phyloP scores from a whole-genome alignment of 2,797 vertebrate species.

The Spea hammondii region DNA sequence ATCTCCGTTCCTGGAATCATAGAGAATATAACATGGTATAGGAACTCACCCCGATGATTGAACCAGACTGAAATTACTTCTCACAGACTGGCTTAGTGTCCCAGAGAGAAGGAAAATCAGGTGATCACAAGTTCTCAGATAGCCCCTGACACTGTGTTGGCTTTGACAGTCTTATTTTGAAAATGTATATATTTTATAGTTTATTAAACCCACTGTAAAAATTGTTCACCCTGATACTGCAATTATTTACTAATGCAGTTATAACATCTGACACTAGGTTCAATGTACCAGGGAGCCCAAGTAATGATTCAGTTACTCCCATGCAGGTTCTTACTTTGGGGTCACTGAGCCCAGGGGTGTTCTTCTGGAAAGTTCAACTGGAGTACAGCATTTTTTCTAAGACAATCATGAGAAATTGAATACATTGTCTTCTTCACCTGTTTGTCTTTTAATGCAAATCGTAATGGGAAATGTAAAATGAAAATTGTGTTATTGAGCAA shows the following conservation, averaged over 20 bases:
- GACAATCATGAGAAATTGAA: constrained; percentile 45
- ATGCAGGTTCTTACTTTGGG: constrained; percentile 50
- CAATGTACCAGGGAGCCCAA: constrained; percentile 42
- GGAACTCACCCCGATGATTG: constrained; percentile 41
- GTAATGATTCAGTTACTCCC: constrained; percentile 43
- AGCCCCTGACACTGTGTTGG: constrained; percentile 16
- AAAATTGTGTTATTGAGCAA: too few species aligned
- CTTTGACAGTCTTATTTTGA: constrained; percentile 22
- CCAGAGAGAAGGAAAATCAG: constrained; percentile 38
- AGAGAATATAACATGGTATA: constrained; percentile 24
- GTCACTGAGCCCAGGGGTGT: constrained; percentile 50
- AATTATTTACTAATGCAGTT: constrained; percentile 46
- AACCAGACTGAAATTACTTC: constrained; percentile 50
- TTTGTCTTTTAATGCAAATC: too few species aligned
- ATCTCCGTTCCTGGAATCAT: constrained; percentile 41
- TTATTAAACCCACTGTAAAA: constrained; percentile 29
- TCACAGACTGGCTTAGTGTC: constrained; percentile 31
- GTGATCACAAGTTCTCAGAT: constrained; percentile 32
- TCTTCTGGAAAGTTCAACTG: constrained; percentile 38
- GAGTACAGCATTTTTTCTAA: constrained; percentile 28
- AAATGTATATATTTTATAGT: constrained; percentile 38
- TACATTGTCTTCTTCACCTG: constrained; percentile 10
- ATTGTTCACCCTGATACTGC: constrained; percentile 33
- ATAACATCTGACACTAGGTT: constrained; percentile 44
- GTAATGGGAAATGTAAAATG: too few species aligned